Percentiles rank a stretch among this genome's conserved stretches.
These are phyloP conservation scores for Micrasema minimum DNA, from an alignment of 1,140 invertebrate species.

Conservation along the genomic window DNA sequence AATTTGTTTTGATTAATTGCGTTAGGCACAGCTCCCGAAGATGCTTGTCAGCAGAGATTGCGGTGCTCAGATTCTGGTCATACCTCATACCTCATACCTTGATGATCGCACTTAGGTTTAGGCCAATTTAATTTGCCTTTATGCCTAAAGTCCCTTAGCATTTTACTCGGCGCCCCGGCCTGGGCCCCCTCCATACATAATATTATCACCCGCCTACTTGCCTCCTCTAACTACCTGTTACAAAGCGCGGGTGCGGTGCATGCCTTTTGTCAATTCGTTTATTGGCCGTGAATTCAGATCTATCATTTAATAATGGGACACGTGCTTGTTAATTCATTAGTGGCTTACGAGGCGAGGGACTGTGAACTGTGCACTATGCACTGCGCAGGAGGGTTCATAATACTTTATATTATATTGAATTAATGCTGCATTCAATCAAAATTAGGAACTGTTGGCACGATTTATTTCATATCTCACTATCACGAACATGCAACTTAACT, in stretches of 20 bases:
- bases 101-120: slow-evolving; percentile 19
- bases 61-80: background rate
- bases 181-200: no score
- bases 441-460: no score
- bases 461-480: no score
- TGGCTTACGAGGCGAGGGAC: no score
- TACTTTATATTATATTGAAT: no score
- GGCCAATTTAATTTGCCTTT: slow-evolving; percentile 4
- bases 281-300: slow-evolving; percentile 8
- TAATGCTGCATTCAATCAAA: no score
- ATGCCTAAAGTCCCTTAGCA: background rate
- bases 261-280: slow-evolving; percentile 19
- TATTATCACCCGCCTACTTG: no score
- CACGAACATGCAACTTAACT: no score
- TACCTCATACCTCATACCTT: background rate
- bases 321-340: no score
- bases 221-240: background rate
- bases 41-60: slow-evolving; percentile 24
- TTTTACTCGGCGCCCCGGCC: background rate
- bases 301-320: background rate
- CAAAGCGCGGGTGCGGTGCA: background rate
- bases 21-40: slow-evolving; percentile 15
- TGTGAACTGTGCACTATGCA: no score
- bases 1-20: slow-evolving; percentile 49
- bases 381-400: no score